phyloP scores from a whole-genome alignment of 2,888 invertebrate genomes.

The Pachliopta kotzebuea region DNA sequence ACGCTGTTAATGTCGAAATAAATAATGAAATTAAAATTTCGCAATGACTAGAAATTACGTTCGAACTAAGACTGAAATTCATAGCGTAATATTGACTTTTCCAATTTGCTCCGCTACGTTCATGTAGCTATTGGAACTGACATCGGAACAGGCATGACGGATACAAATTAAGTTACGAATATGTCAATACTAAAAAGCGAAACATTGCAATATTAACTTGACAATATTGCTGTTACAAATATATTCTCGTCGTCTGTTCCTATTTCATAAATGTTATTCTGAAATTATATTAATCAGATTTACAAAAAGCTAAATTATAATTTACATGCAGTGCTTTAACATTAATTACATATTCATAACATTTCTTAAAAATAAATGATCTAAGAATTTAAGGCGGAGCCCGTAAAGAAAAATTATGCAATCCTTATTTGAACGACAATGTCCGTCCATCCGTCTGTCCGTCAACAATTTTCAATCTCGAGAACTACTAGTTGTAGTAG shows the following conservation, averaged over 20 bases:
- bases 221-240: neutral
- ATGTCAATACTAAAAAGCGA: conserved; percentile 10
- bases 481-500: too few species aligned
- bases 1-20: neutral
- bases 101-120: conserved; percentile 18
- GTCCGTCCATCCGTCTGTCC: too few species aligned
- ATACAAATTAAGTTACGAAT: conserved; percentile 23
- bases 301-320: too few species aligned
- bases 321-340: too few species aligned
- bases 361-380: too few species aligned
- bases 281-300: too few species aligned
- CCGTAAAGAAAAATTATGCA: too few species aligned
- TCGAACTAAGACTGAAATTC: conserved; percentile 1
- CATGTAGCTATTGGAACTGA: conserved; percentile 17
- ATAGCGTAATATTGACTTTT: conserved; percentile 21
- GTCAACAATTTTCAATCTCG: too few species aligned
- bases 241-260: neutral
- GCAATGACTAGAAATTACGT: neutral
- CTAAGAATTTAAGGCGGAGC: too few species aligned
- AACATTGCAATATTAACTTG: conserved; percentile 8
- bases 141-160: conserved; percentile 19
- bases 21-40: neutral
- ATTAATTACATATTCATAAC: too few species aligned
- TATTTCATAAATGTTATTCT: too few species aligned
- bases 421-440: too few species aligned